Conservation (phyloP, 2,888 invertebrate genomes). For the Timema podura region DNA sequence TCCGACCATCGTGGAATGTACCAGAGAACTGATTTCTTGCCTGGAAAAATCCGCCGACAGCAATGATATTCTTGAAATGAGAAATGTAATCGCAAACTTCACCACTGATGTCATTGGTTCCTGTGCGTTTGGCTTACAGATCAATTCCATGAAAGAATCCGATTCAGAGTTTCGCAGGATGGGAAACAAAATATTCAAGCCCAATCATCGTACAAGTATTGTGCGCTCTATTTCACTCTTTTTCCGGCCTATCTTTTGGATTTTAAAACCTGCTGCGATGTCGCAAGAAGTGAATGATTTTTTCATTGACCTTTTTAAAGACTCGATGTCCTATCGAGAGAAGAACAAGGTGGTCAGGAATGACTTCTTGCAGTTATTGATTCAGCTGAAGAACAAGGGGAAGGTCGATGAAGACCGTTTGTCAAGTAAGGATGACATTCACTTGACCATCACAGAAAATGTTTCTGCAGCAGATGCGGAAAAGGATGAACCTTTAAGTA, state of each 20-base stretch:
- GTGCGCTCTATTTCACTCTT: constrained; percentile 37
- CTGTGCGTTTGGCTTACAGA: constrained; percentile 49
- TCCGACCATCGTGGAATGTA: constrained; percentile 21
- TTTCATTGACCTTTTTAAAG: constrained; percentile 41
- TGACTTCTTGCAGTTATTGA: constrained; percentile 54
- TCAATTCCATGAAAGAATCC: constrained; percentile 44
- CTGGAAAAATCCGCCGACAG: constrained; percentile 2
- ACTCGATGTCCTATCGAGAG: constrained; percentile 36
- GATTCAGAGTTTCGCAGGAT: constrained; percentile 44
- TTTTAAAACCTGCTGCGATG: neutral
- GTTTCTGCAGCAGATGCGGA: no score
- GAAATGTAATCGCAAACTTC: constrained; percentile 45
- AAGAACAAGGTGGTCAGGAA: constrained; percentile 35
- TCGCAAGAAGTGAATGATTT: constrained; percentile 42
- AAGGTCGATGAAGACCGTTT: constrained; percentile 37
- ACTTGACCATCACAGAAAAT: no score
- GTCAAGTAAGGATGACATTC: no score
- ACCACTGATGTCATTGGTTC: constrained; percentile 50
- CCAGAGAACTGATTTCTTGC: constrained; percentile 18
- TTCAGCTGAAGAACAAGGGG: constrained; percentile 49
- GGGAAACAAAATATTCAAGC: constrained; percentile 42
- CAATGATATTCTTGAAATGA: constrained; percentile 39
- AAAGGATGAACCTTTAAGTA: no score
- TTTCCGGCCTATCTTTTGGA: neutral
- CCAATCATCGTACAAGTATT: constrained; percentile 36